Percentiles rank a stretch among this genome's conserved stretches.
phyloP scores from a whole-genome alignment of 64 coral and sea anemone species.

The Anthopleura sola region DNA sequence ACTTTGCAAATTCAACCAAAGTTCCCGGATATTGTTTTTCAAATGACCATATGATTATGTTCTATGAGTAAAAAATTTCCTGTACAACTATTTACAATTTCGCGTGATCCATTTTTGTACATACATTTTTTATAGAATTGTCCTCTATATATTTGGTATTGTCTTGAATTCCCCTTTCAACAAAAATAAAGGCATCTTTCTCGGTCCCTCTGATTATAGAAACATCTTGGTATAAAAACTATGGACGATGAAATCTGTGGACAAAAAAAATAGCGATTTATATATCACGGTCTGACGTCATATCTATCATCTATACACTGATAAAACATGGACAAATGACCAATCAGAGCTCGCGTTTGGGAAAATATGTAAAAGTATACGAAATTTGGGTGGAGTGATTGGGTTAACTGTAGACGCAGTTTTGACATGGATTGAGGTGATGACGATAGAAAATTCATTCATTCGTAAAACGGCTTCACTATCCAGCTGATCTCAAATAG shows the following conservation, averaged over 20 bases:
- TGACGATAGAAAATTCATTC: too few species aligned
- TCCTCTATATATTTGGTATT: background rate
- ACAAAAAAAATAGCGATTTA: background rate
- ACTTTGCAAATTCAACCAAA: background rate
- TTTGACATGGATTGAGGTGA: too few species aligned
- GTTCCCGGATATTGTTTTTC: background rate
- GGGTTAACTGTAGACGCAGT: too few species aligned
- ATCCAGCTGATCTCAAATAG: too few species aligned
- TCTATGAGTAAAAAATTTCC: slow-evolving; percentile 4
- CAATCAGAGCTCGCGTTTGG: too few species aligned
- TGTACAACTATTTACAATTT: slow-evolving; percentile 26
- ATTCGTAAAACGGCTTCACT: too few species aligned
- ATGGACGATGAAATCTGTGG: slow-evolving; percentile 88
- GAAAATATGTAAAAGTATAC: background rate
- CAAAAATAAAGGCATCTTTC: background rate
- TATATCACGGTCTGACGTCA: background rate
- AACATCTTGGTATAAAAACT: slow-evolving; percentile 48
- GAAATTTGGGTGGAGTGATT: background rate
- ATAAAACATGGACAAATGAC: too few species aligned
- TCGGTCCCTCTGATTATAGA: background rate
- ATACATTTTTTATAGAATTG: slow-evolving; percentile 13
- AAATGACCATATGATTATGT: background rate
- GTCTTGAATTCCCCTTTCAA: background rate
- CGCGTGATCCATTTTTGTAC: background rate
- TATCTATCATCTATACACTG: too few species aligned